Evolutionary conservation across 2,888 invertebrate genomes (phyloP).

Genomic region (Lepidocyrtinus sp.): DNA sequence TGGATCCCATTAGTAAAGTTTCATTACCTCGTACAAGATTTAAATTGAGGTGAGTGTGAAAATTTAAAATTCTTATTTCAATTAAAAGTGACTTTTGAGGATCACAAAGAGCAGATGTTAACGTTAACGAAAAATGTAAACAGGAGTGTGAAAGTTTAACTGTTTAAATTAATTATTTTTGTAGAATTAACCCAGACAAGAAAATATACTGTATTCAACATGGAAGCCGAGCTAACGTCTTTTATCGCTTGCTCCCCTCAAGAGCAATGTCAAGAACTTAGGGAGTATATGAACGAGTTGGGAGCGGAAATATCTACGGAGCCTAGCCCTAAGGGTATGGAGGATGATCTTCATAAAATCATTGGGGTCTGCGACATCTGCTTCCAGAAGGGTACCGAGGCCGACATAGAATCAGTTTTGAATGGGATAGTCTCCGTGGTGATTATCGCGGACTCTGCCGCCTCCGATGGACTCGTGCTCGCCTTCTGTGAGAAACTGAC

Average conservation of each 20-base stretch:
- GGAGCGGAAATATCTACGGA: conserved; percentile 97
- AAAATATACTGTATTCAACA: too few species aligned
- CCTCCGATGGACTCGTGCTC: conserved; percentile 75
- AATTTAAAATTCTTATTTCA: too few species aligned
- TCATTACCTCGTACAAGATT: too few species aligned
- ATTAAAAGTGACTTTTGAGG: too few species aligned
- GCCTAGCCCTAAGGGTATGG: conserved; percentile 89
- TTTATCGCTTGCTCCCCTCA: conserved; percentile 69
- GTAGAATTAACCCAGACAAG: too few species aligned
- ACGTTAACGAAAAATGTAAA: too few species aligned
- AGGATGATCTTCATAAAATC: conserved; percentile 94
- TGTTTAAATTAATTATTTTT: too few species aligned
- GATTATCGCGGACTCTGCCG: conserved; percentile 68
- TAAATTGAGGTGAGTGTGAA: too few species aligned
- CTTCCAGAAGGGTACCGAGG: conserved; percentile 86
- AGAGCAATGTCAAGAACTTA: conserved; percentile 79
- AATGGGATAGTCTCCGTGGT: conserved; percentile 95
- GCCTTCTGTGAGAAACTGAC: conserved; percentile 94
- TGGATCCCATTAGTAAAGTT: too few species aligned
- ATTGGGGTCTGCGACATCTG: conserved; percentile 94
- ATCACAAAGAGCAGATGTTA: too few species aligned
- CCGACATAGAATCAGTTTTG: conserved; percentile 91
- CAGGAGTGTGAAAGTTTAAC: too few species aligned
- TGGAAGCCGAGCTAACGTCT: conserved; percentile 70
- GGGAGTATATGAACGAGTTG: conserved; percentile 90